Conservation (phyloP, 2,113 vertebrate genomes). For the Nycticebus coucang region DNA sequence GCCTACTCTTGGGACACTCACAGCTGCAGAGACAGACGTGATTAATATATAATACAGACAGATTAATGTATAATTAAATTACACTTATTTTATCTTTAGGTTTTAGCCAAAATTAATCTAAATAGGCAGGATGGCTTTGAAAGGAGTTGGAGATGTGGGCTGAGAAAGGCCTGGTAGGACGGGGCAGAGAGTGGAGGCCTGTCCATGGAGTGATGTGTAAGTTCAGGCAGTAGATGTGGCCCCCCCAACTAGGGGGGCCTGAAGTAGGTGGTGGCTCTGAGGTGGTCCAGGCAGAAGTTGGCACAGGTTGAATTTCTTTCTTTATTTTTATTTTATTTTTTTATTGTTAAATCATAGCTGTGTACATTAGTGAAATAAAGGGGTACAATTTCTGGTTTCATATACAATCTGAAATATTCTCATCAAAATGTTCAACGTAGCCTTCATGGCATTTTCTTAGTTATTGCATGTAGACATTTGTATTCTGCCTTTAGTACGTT, state of each 20-base stretch:
- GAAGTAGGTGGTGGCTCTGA: neutral
- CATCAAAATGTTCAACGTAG: too few species aligned
- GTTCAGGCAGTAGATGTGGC: neutral
- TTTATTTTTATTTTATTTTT: too few species aligned
- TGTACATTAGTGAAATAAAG: too few species aligned
- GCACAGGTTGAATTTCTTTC: neutral
- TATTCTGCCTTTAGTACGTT: too few species aligned
- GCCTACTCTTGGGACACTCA: neutral
- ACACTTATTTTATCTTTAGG: neutral
- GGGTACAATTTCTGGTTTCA: too few species aligned
- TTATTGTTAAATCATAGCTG: too few species aligned
- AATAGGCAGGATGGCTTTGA: neutral
- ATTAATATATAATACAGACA: neutral
- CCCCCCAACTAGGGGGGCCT: too few species aligned
- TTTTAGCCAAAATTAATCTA: neutral
- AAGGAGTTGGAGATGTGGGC: neutral
- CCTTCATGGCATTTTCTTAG: too few species aligned
- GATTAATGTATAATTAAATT: neutral
- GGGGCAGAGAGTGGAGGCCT: neutral
- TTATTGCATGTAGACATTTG: too few species aligned
- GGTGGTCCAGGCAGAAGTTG: neutral
- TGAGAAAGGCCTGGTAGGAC: neutral
- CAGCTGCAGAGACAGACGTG: neutral
- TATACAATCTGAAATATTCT: too few species aligned
- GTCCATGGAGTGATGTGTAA: neutral